phyloP scores from a whole-genome alignment of 2,113 vertebrate species.

The Mesocricetus auratus region DNA sequence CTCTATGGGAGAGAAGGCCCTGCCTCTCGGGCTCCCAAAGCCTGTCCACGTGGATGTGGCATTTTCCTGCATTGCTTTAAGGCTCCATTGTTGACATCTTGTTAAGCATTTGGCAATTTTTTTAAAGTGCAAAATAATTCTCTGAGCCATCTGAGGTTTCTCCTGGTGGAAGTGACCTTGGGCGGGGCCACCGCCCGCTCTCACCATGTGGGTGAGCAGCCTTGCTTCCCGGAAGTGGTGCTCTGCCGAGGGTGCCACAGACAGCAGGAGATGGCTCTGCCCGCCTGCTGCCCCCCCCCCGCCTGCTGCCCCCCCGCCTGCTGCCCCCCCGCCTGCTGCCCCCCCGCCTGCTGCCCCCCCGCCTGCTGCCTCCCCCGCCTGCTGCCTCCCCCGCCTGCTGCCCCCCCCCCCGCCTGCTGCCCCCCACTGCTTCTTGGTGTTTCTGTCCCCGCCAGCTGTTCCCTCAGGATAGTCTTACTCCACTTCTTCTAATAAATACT shows the following conservation, averaged over 20 bases:
- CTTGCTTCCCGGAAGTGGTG: not conserved
- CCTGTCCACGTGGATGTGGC: not conserved
- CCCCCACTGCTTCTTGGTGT: not conserved
- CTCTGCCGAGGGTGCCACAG: not conserved
- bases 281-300: not conserved
- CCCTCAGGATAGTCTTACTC: not conserved
- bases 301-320: too few relatives aligned
- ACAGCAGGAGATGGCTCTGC: not conserved
- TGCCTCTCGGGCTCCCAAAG: not conserved
- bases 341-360: too few relatives aligned
- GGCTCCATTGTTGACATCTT: not conserved
- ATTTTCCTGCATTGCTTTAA: not conserved
- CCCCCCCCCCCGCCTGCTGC: too few relatives aligned
- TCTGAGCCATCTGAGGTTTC: constrained; percentile 28
- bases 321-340: too few relatives aligned
- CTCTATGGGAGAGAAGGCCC: not conserved
- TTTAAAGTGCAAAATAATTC: not conserved
- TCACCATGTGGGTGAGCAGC: not conserved
- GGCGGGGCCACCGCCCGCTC: not conserved
- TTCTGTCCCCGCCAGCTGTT: not conserved
- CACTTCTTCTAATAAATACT: constrained; percentile 32
- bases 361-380: too few relatives aligned
- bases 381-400: too few relatives aligned
- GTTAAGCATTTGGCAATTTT: not conserved
- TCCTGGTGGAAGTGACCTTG: not conserved